These are phyloP conservation scores for Eumacrocentrus americanus DNA, from an alignment of 2,888 invertebrate genomes.

Conservation along the genomic window DNA sequence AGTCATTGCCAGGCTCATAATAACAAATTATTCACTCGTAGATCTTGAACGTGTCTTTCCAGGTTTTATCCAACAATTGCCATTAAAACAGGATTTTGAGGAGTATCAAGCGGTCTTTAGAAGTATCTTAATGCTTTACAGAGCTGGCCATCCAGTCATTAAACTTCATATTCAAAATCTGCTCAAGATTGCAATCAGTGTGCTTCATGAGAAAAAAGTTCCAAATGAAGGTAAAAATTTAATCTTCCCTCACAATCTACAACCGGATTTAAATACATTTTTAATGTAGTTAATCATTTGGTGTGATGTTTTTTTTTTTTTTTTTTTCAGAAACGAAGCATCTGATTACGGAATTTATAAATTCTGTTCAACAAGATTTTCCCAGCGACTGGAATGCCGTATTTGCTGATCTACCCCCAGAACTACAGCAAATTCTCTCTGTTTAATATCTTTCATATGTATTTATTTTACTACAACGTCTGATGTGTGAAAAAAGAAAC, in stretches of 20 bases:
- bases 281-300: too few species aligned
- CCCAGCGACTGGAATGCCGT: constrained; percentile 65
- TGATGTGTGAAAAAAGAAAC: constrained; percentile 14
- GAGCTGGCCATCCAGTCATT: constrained; percentile 67
- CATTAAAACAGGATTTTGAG: constrained; percentile 75
- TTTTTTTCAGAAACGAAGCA: constrained; percentile 62
- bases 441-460: constrained; percentile 3
- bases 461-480: constrained; percentile 3
- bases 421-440: constrained; percentile 42
- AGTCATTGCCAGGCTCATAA: constrained; percentile 75
- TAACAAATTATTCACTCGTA: constrained; percentile 68
- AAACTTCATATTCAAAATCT: constrained; percentile 65
- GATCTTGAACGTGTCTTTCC: constrained; percentile 78
- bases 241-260: neutral
- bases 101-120: constrained; percentile 75
- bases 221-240: constrained; percentile 62
- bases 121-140: constrained; percentile 70
- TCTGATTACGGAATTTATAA: constrained; percentile 64
- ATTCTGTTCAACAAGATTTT: constrained; percentile 66
- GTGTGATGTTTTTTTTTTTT: constrained; percentile 27
- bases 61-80: constrained; percentile 73
- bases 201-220: constrained; percentile 67
- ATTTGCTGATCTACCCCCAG: constrained; percentile 59
- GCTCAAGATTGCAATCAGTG: constrained; percentile 65
- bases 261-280: too few species aligned